phyloP scores from a whole-genome alignment of 2,888 invertebrate genomes.

The Epiblema foenella region DNA sequence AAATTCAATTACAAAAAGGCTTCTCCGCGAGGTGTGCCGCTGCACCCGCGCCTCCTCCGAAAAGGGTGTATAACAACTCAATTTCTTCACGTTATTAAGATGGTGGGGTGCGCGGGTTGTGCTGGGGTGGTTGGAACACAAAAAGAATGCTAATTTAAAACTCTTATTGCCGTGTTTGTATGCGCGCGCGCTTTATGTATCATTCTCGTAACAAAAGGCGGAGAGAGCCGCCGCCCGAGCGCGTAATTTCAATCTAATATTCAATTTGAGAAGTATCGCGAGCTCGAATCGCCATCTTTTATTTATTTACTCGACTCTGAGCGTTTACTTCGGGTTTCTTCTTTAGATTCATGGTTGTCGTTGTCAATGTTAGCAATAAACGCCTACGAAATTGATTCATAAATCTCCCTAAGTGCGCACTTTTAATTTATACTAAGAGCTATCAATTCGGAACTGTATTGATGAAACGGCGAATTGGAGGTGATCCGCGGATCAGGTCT shows the following conservation, averaged over 20 bases:
- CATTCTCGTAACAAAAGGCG: conserved; percentile 79
- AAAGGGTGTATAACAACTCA: conserved; percentile 84
- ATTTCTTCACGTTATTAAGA: conserved; percentile 84
- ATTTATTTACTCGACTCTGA: conserved; percentile 72
- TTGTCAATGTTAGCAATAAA: conserved; percentile 40
- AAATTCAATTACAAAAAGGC: conserved; percentile 85
- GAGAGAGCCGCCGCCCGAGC: conserved; percentile 78
- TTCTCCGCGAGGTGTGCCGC: conserved; percentile 76
- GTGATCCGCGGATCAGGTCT: conserved; percentile 64
- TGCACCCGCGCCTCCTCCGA: conserved; percentile 81
- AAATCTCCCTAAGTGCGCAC: conserved; percentile 22
- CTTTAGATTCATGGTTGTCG: conserved; percentile 25
- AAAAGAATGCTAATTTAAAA: conserved; percentile 85
- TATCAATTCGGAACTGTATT: conserved; percentile 29
- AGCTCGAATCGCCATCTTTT: conserved; percentile 74
- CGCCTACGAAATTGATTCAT: conserved; percentile 35
- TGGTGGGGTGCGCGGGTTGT: conserved; percentile 72
- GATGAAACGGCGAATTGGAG: conserved; percentile 32
- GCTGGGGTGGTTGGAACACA: conserved; percentile 76
- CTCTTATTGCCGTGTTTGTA: conserved; percentile 82
- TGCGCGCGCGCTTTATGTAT: conserved; percentile 83
- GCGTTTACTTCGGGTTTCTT: conserved; percentile 61
- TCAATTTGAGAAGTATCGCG: conserved; percentile 81
- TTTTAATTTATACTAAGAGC: conserved; percentile 38
- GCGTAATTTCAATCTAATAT: conserved; percentile 84